phyloP scores from a whole-genome alignment of 2,888 invertebrate genomes.

The Prionchulus punctatus region DNA sequence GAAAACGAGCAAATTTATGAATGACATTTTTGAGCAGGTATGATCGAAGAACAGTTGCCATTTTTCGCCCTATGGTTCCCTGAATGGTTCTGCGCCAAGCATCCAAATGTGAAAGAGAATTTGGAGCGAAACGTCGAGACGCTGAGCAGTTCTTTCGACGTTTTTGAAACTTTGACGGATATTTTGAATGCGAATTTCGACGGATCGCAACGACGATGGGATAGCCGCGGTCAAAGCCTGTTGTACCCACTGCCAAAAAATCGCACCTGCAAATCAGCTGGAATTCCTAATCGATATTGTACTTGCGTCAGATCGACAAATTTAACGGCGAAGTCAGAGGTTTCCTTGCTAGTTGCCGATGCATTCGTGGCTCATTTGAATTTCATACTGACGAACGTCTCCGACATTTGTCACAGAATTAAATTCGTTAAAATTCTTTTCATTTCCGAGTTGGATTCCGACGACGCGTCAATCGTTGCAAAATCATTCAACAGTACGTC shows the following conservation, averaged over 20 bases:
- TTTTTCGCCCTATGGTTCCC: constrained; percentile 8
- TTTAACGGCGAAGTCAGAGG: too few relatives aligned
- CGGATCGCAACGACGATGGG: neutral
- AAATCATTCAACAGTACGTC: too few relatives aligned
- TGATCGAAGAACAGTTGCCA: constrained; percentile 9
- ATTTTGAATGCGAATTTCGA: neutral
- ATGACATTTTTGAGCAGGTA: constrained; percentile 2
- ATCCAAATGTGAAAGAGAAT: constrained; percentile 5
- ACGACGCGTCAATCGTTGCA: too few relatives aligned
- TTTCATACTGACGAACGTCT: too few relatives aligned
- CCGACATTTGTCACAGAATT: too few relatives aligned
- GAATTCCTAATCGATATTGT: constrained; percentile 9
- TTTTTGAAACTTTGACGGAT: constrained; percentile 9
- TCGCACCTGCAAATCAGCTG: constrained; percentile 7
- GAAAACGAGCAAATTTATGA: too few relatives aligned
- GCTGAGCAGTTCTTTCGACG: constrained; percentile 4
- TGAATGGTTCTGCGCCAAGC: constrained; percentile 6
- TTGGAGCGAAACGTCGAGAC: neutral
- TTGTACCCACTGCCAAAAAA: constrained; percentile 6
- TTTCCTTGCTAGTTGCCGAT: too few relatives aligned
- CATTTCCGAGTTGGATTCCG: too few relatives aligned
- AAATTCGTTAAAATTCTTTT: too few relatives aligned
- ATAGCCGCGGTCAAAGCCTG: constrained; percentile 2
- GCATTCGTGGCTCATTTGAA: too few relatives aligned
- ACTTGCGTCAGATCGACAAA: too few relatives aligned